Evolutionary conservation across 2,113 vertebrate species (phyloP), one percentile per base, ranked within the genome.

Genomic region (Heliornis fulica): DNA sequence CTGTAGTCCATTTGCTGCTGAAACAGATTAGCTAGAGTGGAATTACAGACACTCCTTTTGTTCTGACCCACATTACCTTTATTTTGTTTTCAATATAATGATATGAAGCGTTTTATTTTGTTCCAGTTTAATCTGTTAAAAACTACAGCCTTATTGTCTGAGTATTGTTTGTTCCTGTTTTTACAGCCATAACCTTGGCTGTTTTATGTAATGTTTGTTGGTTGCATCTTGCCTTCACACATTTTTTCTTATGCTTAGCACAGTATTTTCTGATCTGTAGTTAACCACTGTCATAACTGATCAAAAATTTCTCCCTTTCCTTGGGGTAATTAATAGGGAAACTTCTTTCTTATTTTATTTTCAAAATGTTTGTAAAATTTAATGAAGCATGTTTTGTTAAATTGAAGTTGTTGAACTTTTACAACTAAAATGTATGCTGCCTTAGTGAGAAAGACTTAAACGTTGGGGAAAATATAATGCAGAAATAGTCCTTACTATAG

Each of bases 341-440:
- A 77, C 34, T 75, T 93, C 34, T 88, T 93, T 89, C 71, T 91
- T 81, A 50, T 95, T 97, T 97, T 95, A 89, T 93, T 97, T 97
- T 94, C 54, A 50, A 97, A 96, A 92, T 79, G 59, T 96, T 96
- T 97, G 68, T 93, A 94, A 97, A 97, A 97, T 95, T 89, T 95
- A 97, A 96, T 92, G 93, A 95, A 95, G 61, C 68, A 64, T 95
- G 69, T 87, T 95, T 96, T 70, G 66, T 45, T 94, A 93, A 96
- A 90, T 60, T 41, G 23, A 77, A 94, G 88, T 87, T 91, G 57
- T 93, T 95, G 92, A 93, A 59, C 34, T 75, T 94, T 96, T 81
- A 77, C 50, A 96, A 51, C 38, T 90, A 80, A 94, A 93, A 75
- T 86, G 77, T 74, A 84, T 71, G 70, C n/a, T 95, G 63, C 29